A percentile compares a stretch with the other conserved stretches of the same genome.
Evolutionary conservation across 1,140 invertebrate genomes (phyloP).

Genomic region (Magallana gigas): DNA sequence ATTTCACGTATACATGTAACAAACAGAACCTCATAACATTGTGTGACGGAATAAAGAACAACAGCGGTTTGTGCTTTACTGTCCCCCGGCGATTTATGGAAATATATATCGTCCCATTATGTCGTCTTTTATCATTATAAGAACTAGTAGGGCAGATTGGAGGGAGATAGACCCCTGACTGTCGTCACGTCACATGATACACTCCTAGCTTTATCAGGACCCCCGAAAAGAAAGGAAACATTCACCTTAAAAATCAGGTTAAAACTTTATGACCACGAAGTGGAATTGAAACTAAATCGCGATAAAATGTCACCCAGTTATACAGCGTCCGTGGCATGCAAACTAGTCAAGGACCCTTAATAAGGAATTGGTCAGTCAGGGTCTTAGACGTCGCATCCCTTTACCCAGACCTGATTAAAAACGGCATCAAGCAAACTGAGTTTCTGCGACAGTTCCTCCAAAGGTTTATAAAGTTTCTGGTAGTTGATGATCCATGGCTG

Average conservation of each 20-base stretch:
- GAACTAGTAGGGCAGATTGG: neutral
- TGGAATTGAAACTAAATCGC: too few species aligned
- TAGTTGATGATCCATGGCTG: too few species aligned
- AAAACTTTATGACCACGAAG: too few species aligned
- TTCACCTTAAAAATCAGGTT: neutral
- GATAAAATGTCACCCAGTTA: too few species aligned
- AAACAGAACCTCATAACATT: neutral
- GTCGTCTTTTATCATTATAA: neutral
- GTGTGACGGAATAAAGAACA: constrained; percentile 8
- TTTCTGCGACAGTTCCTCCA: too few species aligned
- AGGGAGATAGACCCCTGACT: neutral
- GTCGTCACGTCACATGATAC: neutral
- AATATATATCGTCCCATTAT: neutral
- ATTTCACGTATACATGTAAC: neutral
- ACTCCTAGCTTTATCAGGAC: constrained; percentile 2
- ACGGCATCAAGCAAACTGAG: too few species aligned
- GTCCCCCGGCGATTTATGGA: neutral
- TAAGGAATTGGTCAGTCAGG: too few species aligned
- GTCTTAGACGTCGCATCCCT: too few species aligned
- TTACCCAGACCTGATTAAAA: too few species aligned
- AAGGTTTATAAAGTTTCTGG: too few species aligned
- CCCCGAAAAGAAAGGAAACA: neutral
- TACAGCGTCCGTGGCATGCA: too few species aligned
- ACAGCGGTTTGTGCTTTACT: neutral
- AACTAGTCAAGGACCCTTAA: too few species aligned